These are phyloP conservation scores for Taphrorychus bicolor DNA, from an alignment of 2,888 invertebrate species.

Conservation along the genomic window DNA sequence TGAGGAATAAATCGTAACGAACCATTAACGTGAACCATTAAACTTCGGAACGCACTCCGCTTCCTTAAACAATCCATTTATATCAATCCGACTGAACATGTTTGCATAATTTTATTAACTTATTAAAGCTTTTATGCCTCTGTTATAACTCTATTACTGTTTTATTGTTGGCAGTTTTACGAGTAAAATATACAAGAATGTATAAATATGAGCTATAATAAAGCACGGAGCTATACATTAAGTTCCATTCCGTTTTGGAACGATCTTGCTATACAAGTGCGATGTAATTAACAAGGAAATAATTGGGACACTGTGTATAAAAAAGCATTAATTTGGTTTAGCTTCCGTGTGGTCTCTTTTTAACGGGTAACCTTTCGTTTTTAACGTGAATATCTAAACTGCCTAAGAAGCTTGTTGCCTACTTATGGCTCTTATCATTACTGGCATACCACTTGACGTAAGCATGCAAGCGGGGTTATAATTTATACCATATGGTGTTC, in stretches of 20 bases:
- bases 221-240: neutral
- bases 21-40: slow-evolving; percentile 27
- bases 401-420: neutral
- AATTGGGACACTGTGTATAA: neutral
- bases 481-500: neutral
- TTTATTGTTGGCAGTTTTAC: slow-evolving; percentile 27
- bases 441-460: neutral
- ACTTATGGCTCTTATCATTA: neutral
- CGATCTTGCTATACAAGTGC: too few relatives aligned
- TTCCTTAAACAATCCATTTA: slow-evolving; percentile 36
- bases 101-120: slow-evolving; percentile 38
- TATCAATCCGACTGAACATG: slow-evolving; percentile 24
- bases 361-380: neutral
- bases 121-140: slow-evolving; percentile 33
- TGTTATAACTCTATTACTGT: slow-evolving; percentile 36
- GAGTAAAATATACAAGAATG: slow-evolving; percentile 21
- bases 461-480: too few relatives aligned
- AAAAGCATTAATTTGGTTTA: neutral
- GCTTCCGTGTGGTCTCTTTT: neutral
- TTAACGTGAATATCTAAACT: neutral
- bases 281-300: neutral
- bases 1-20: slow-evolving; percentile 10
- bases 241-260: too few relatives aligned
- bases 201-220: slow-evolving; percentile 2
- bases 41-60: slow-evolving; percentile 23